These are phyloP conservation scores for Pardalotus punctatus DNA, from an alignment of 2,113 vertebrate genomes.

Conservation along the genomic window DNA sequence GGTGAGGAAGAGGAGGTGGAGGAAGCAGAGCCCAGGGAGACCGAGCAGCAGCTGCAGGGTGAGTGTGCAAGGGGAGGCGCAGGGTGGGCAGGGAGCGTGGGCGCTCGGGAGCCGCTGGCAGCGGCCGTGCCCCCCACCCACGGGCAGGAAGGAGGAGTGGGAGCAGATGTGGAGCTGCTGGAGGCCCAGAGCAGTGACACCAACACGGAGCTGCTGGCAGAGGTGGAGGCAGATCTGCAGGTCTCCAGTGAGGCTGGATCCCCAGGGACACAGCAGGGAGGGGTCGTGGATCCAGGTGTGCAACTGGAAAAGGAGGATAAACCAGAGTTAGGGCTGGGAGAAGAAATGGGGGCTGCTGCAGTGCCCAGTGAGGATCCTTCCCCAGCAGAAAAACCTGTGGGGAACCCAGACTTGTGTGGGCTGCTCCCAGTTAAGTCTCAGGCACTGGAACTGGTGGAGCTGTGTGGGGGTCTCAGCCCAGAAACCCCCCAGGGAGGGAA, in stretches of 20 bases:
- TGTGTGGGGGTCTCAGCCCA: rapidly evolving
- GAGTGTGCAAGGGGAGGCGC: rapidly evolving
- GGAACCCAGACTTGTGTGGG: not conserved
- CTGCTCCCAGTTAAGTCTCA: not conserved
- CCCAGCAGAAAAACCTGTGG: not conserved
- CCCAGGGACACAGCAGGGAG: not conserved
- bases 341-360: not conserved
- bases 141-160: rapidly evolving
- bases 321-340: not conserved
- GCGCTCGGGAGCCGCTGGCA: rapidly evolving
- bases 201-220: not conserved
- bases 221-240: not conserved
- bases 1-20: not conserved
- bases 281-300: not conserved
- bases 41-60: not conserved
- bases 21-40: not conserved
- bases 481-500: rapidly evolving
- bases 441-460: not conserved
- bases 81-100: rapidly evolving
- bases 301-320: not conserved
- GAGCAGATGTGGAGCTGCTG: not conserved
- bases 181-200: not conserved
- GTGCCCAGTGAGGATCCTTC: not conserved
- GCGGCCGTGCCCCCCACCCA: rapidly evolving
- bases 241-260: rapidly evolving